Base-by-base conservation (phyloP, 2,797 vertebrate genomes). In the Tauraco hartlaubi region DNA sequence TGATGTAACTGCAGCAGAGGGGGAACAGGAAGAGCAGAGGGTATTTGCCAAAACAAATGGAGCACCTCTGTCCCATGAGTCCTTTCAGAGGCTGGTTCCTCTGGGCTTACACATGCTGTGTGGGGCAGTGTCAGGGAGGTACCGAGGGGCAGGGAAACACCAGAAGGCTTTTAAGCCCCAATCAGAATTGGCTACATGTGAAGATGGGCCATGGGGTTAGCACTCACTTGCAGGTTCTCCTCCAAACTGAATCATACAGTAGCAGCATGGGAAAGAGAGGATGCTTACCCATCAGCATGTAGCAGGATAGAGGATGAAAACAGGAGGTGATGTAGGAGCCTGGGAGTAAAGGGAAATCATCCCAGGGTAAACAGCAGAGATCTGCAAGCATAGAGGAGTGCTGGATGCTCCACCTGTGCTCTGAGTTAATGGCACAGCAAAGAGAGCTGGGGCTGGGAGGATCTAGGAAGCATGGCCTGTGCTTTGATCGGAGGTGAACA, bases 201-300 rank as follows among this genome's bases (percentile, higher is more conserved):
- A 80, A n/a, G 33, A 46, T 52, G 33, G 5, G 7, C 64, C 37
- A 6, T 9, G 22, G 44, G 43, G 18, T 56, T 48, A 77, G 29
- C 68, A 61, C 25, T 71, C 35, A 18, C 14, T 79, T 66, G 39
- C 20, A 76, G 19, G 43, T 77, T 87, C 58, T 88, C 19, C 43
- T 93, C 22, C 56, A 22, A 56, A 76, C 11, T 29, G 74, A 75
- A 33, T 82, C 23, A 39, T 2, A 0, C 0, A 0, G 41, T 31
- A 71, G 35, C 59, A 85, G 21, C 35, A 25, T 49, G 35, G 43
- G n/a, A 72, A 85, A 62, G 79, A 64, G 37, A 73, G 16, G 17
- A 41, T n/a, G 6, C 37, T 67, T 46, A n/a, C 37, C 85, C 18
- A 4, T 43, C 2, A 1, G n/a, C 29, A 29, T 20, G 35, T 72